Base-by-base conservation (phyloP, 35 echinoderm and acorn worm genomes). In the Anneissia japonica region DNA sequence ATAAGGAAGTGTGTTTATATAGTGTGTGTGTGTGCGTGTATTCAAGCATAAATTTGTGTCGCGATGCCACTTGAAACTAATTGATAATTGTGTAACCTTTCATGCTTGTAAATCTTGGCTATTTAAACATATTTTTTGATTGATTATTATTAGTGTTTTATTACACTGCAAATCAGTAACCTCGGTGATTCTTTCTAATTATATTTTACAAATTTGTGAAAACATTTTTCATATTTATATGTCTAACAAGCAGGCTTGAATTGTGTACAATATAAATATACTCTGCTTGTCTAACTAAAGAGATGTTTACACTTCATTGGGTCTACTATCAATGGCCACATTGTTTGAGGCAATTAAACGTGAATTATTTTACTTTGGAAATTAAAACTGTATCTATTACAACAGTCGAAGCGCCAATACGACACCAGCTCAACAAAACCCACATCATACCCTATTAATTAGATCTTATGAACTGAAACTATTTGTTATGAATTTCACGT, bases 311-410 rank as follows among this genome's bases (percentile, higher is more conserved):
- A 64, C 51, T 64, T 64, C 9, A 23, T 26, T 64, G 51, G 51
- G 51, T 64, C 51, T 23, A 64, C 9, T 64, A 23, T 64, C 10
- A 64, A 64, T 64, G 51, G 21, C 51, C 19, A 23, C 51, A 64
- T 64, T 64, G 51, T 64, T 12, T 45, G 5, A 64, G 7, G 11
- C 5, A 64, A 64, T 64, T 64, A 23, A 64, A 64, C 51, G 51
- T 64, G 51, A 64, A 64, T 64, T 64, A 64, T 64, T 64, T 64
- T 64, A 64, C 11, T 64, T 64, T 64, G 19, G n/a, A 64, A 64
- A 64, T 64, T 64, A 64, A 64, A 64, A 64, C 51, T 64, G 51
- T 64, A 64, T 64, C 51, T 64, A 64, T 64, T 64, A 64, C 51
- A 64, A 64, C 5, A 64, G 21, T 23, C 19, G 51, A 64, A 64